Evolutionary conservation across 2,888 invertebrate genomes (phyloP), one percentile per base, ranked within the genome.

Genomic region (Flabesymbios commensalis): DNA sequence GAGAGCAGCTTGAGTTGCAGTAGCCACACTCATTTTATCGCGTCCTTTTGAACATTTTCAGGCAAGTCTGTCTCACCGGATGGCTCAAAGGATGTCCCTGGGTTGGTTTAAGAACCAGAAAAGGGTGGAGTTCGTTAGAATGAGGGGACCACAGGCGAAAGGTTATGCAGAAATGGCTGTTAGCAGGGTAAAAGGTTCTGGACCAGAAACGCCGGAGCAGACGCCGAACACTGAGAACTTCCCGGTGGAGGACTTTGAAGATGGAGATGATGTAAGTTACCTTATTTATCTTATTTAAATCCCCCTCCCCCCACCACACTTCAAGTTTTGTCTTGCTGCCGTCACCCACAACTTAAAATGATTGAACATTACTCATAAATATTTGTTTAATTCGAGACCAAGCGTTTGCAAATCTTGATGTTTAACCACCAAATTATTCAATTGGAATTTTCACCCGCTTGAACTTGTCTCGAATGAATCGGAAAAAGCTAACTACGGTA

Each of bases 131-230:
- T 99, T 97, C 86, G 96, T 99, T 52, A 88, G 95, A 64, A 95
- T 99, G 95, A 92, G 96, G 84, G 98, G 98, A 17, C 98, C 98
- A 17, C 90, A 91, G 78, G 94, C 94, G 19, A 96, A 95, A 85
- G 94, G 82, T 59, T 75, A 94, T 84, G 97, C 97, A 2, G 97
- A 99, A 86, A 95, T 98, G 92, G 96, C 96, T 1, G 84, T 86
- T 33, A 80, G 79, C 49, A 66, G 79, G 57, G 71, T 82, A 67
- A 74, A 77, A 74, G 92, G 87, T 26, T 92, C 92, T 19, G 96
- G 96, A 0, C 91, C 91, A 1, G 96, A 96, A 83, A 97, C 97
- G 17, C 97, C 97, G 22, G 76, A 54, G 88, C 97, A 77, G 74
- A 53, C 88, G 96, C 61, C 93, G 19, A 67, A 57, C 41, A 65